Base-by-base conservation (phyloP, 2,113 vertebrate genomes). In the Eonycteris spelaea region DNA sequence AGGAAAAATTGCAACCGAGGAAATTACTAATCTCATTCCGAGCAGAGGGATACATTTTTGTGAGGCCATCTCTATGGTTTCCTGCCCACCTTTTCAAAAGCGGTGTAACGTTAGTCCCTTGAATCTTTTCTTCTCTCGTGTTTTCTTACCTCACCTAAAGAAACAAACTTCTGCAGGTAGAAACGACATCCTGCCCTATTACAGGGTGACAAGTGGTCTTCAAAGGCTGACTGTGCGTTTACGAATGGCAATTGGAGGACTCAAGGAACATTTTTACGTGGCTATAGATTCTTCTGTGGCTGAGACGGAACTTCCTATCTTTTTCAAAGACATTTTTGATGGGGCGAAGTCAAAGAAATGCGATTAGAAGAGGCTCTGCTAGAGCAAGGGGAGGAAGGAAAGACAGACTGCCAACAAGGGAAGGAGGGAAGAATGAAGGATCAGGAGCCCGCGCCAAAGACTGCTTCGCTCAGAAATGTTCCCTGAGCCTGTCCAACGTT, bases 11-110 rank as follows among this genome's bases (percentile, higher is more conserved):
- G 92, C 96, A 94, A 89, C 93, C 89, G 74, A 95, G 73, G 70
- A 94, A 95, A 97, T 96, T 89, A 93, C 89, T 97, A 93, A 84
- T 80, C 74, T 97, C 90, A 89, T 86, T 55, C 30, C 24, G 57
- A 85, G 67, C 87, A 59, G 45, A 80, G 71, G 87, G 77, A 91
- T 78, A 79, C 95, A 73, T 94, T 89, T 93, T 85, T 93, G 53
- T 91, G 95, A 96, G 73, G 73, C 74, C 15, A 30, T 77, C 78
- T 91, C 90, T 84, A n/a, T 89, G 90, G 92, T 84, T 95, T 79
- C 71, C 51, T 80, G 92, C 21, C 78, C 53, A 28, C 67, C 70
- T 85, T 79, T 87, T 79, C 6, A 68, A 92, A 94, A 84, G 48
- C 87, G 5, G 68, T 65, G 2, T 87, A 77, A 67, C 84, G 79